Base-by-base conservation (phyloP, 2,888 invertebrate species). In the Halictus quadricinctus region DNA sequence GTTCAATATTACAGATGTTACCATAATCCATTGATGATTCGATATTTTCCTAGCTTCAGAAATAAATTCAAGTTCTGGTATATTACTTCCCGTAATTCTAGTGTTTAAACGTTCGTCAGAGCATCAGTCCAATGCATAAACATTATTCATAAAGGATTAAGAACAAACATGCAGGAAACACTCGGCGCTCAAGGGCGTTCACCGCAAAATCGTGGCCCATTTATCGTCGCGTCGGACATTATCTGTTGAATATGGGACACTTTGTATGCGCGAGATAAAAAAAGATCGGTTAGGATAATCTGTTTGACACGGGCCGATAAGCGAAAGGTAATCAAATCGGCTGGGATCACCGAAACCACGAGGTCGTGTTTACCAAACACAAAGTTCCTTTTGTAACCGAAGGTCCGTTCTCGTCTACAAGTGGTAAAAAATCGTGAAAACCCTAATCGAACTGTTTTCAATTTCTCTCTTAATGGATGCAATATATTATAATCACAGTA, bases 361-460 rank as follows among this genome's bases (percentile, higher is more conserved):
- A 70, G 5, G 12, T 21, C 2, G n/a, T 70, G 69, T 69, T 69
- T 43, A 70, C 70, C 21, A 70, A 70, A 70, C 70, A 43, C 70
- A 6, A 13, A 70, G 70, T 70, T 13, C 41, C 13, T 70, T 43
- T 70, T 70, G n/a, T 43, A n/a, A 70, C 70, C 0, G n/a, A n/a
- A 3, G 12, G 12, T 58, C n/a, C 8, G 3, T n/a, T 58, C 10
- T 58, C 54, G n/a, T 58, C n/a, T 10, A n/a, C 58, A 58, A 3
- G 3, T 54, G 21, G 4, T 54, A 1, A 50, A 6, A 7, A 18
- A 50, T 50, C 50, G 50, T 21, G 18, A 50, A 50, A 21, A 7
- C 2, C 18, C 18, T 2, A 2, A 18, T 6, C 54, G 21, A 21
- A 54, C 54, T 8, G 21, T 54, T n/a, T n/a, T n/a, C 58, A 10